Conservation (phyloP, 2,888 invertebrate genomes). For the Pilophorus perplexus region DNA sequence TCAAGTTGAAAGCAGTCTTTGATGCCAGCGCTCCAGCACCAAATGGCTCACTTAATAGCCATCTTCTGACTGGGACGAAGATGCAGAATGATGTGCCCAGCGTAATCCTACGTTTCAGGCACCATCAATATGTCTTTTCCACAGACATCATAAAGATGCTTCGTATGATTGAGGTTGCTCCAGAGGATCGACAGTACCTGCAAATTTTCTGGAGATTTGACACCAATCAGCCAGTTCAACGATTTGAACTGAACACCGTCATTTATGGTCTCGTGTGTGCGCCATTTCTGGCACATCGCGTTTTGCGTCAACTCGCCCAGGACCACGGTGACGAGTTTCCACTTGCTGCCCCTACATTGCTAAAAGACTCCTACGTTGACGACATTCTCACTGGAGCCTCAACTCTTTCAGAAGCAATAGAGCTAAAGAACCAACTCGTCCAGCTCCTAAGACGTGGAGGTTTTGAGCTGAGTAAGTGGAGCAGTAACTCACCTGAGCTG, state of each 20-base stretch:
- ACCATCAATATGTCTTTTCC: constrained; percentile 6
- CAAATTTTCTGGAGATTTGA: constrained; percentile 19
- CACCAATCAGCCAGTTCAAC: neutral
- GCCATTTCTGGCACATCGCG: constrained; percentile 32
- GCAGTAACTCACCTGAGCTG: constrained; percentile 35
- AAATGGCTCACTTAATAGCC: constrained; percentile 23
- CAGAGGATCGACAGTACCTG: neutral
- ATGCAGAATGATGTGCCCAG: constrained; percentile 3
- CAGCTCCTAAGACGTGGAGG: no score
- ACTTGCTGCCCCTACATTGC: constrained; percentile 41
- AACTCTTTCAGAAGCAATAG: constrained; percentile 44
- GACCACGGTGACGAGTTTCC: constrained; percentile 46
- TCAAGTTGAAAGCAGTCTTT: constrained; percentile 22
- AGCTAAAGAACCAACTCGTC: constrained; percentile 43
- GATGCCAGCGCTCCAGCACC: constrained; percentile 3
- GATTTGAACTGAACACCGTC: constrained; percentile 18
- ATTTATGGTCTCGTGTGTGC: constrained; percentile 30
- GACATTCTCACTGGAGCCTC: constrained; percentile 47
- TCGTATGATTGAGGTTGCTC: neutral
- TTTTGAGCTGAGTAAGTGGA: constrained; percentile 48
- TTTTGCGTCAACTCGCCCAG: constrained; percentile 45
- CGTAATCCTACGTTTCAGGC: constrained; percentile 6
- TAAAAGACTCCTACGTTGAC: constrained; percentile 48
- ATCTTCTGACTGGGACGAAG: constrained; percentile 24
- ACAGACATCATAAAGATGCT: constrained; percentile 28